phyloP scores from a whole-genome alignment of 1,140 invertebrate species.

The Hylyphantes graminicola region DNA sequence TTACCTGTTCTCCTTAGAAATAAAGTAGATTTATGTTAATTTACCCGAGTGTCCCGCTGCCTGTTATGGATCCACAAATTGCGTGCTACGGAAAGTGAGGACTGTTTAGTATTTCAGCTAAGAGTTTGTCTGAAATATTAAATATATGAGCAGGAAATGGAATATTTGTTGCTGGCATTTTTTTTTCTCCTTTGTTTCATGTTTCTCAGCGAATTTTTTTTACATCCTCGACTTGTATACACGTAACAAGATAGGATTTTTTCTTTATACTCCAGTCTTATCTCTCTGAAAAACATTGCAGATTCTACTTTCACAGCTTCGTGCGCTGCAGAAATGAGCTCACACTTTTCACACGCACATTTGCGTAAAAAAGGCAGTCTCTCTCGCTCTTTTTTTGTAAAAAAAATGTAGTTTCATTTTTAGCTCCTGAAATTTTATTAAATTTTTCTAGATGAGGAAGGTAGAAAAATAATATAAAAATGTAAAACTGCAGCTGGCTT shows the following conservation, averaged over 20 bases:
- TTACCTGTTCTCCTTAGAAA: background rate
- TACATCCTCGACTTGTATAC: background rate
- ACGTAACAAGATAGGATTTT: background rate
- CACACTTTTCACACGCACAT: slow-evolving; percentile 1
- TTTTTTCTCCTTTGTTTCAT: background rate
- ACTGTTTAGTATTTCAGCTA: slow-evolving; percentile 23
- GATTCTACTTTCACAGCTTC: slow-evolving; percentile 1
- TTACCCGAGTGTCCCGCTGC: background rate
- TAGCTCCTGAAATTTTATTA: slow-evolving; percentile 4
- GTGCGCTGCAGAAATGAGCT: background rate
- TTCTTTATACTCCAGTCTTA: background rate
- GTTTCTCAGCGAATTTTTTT: background rate
- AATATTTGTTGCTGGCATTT: slow-evolving; percentile 17
- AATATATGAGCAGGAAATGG: slow-evolving; percentile 14
- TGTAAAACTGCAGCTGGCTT: background rate
- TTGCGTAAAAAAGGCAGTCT: background rate
- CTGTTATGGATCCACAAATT: background rate
- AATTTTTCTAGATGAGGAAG: background rate
- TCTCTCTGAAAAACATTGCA: slow-evolving; percentile 6
- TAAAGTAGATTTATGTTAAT: slow-evolving; percentile 17
- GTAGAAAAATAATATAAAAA: background rate
- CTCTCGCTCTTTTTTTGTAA: background rate
- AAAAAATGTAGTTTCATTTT: no score
- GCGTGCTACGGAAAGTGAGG: slow-evolving; percentile 1
- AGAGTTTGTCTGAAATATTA: slow-evolving; percentile 20